These are phyloP conservation scores for Dryobotodes eremita DNA, from an alignment of 2,888 invertebrate genomes.

Conservation along the genomic window DNA sequence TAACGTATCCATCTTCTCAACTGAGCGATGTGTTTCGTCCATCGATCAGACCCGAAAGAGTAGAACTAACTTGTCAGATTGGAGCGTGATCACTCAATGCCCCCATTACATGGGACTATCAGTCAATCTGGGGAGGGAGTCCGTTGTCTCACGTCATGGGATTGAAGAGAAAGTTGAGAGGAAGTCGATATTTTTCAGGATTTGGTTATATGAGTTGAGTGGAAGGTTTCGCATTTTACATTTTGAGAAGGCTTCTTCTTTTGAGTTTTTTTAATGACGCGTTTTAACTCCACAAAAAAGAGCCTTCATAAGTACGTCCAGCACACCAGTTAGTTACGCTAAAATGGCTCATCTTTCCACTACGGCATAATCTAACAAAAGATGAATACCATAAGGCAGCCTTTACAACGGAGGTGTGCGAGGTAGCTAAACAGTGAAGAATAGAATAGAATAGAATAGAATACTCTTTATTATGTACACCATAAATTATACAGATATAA, in stretches of 20 bases:
- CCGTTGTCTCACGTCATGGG: slow-evolving; percentile 71
- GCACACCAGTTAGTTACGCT: neutral
- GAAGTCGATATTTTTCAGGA: neutral
- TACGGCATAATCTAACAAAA: neutral
- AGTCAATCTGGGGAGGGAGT: slow-evolving; percentile 78
- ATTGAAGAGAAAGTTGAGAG: neutral
- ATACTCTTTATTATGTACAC: no score
- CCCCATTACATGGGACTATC: slow-evolving; percentile 87
- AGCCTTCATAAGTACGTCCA: no score
- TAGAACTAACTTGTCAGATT: slow-evolving; percentile 89
- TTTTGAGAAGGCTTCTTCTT: no score
- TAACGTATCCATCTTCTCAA: slow-evolving; percentile 75
- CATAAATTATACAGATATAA: no score
- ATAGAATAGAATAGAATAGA: no score
- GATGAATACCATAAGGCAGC: neutral
- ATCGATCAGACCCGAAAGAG: slow-evolving; percentile 84
- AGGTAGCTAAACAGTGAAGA: neutral
- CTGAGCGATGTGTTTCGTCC: slow-evolving; percentile 72
- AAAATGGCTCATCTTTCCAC: neutral
- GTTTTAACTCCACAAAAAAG: no score
- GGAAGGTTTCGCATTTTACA: neutral
- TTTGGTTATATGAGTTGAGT: neutral
- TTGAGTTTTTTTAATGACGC: no score
- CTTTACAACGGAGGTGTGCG: neutral
- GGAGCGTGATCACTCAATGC: slow-evolving; percentile 89